Base-by-base conservation (phyloP, 1,140 invertebrate species). In the Polyergus mexicanus region DNA sequence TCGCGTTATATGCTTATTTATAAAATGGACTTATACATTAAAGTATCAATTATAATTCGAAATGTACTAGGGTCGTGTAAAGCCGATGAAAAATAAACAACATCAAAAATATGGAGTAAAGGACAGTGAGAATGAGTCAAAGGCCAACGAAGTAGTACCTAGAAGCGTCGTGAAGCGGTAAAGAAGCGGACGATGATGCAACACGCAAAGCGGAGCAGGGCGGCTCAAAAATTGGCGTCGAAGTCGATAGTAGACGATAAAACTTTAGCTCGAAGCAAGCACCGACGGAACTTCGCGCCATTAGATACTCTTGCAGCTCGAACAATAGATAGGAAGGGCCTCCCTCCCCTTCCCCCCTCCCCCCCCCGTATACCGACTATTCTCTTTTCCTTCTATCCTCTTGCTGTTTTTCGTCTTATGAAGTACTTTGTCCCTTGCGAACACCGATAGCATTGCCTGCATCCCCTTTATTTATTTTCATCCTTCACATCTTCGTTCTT, bases 251-350 rank as follows among this genome's bases (percentile, higher is more conserved):
- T 78, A 90, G 88, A 90, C 90, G 91, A 92, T 91, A 92, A 93
- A 94, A 94, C 91, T 93, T 92, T 80, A 84, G 85, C 86, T 62
- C 51, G 32, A 19, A 38, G 86, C 86, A 91, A 92, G 89, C 83
- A 91, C 83, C 62, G 75, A 84, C 88, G 88, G 85, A 93, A 93
- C 89, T 94, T 92, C 87, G 90, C 89, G 88, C 91, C 93, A 94
- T 94, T 94, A 94, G 90, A 87, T 92, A 91, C 88, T 85, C 81
- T 75, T 71, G 90, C 88, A 89, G 92, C 91, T 92, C 72, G 68
- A 93, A 93, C 90, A 89, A 89, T 87, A 83, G 88, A 89, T 68
- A 88, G 86, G 62, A 69, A 74, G 71, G 56, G 32, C 54, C 58
- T 22, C 60, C 60, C 51, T 47, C 66, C 66, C 38, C n/a, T n/a